Percentiles rank a stretch among this genome's conserved stretches.
Evolutionary conservation across 1,140 invertebrate genomes (phyloP).

Genomic region (Eupristina koningsbergeri): DNA sequence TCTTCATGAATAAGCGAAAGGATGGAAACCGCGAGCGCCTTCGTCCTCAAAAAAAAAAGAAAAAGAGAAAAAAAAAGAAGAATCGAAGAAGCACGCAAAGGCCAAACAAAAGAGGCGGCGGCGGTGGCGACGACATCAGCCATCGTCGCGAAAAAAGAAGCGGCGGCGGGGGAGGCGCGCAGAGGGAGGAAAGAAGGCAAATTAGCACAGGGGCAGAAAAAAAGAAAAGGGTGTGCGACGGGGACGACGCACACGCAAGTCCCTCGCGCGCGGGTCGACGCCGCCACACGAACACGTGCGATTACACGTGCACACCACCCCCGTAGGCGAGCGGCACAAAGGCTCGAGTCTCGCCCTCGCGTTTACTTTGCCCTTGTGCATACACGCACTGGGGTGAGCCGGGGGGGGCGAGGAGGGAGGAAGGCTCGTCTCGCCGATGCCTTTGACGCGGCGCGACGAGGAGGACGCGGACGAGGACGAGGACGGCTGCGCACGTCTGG

Average conservation of each 20-base stretch:
- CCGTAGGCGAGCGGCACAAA: not conserved
- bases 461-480: too few relatives aligned
- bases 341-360: slow-evolving; percentile 7
- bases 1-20: not conserved
- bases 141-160: not conserved
- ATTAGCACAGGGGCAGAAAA: not conserved
- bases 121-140: not conserved
- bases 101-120: not conserved
- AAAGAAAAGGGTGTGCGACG: not conserved
- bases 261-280: not conserved
- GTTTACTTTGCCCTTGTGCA: not conserved
- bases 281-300: slow-evolving; percentile 3
- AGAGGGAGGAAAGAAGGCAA: not conserved
- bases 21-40: not conserved
- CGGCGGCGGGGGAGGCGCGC: not conserved
- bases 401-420: not conserved
- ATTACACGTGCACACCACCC: slow-evolving; percentile 37
- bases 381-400: too few relatives aligned
- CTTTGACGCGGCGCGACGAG: not conserved
- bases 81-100: not conserved
- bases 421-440: not conserved
- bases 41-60: not conserved
- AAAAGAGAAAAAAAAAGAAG: too few relatives aligned
- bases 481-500: not conserved
- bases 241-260: not conserved